phyloP scores from a whole-genome alignment of 2,888 invertebrate species.

The Habroteleia sp. region DNA sequence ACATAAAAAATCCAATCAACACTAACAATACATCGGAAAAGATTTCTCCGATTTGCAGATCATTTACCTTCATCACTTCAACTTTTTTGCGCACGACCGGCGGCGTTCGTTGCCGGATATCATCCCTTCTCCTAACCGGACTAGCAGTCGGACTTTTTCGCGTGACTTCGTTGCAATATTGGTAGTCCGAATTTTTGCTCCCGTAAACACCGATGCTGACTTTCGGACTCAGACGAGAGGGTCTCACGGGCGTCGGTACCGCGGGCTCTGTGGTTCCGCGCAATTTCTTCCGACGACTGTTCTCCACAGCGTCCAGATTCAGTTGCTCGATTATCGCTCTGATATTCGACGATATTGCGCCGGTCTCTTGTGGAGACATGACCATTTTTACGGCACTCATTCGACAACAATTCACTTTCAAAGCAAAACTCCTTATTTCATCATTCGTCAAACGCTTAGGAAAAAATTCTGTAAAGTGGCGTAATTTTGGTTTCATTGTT shows the following conservation, averaged over 20 bases:
- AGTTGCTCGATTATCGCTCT: constrained; percentile 79
- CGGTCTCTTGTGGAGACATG: constrained; percentile 76
- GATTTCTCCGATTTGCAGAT: constrained; percentile 4
- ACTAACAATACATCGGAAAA: too few species aligned
- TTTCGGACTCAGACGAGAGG: constrained; percentile 68
- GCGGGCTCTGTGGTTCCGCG: constrained; percentile 32
- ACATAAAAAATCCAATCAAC: too few species aligned
- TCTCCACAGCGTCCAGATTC: constrained; percentile 76
- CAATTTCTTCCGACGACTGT: constrained; percentile 65
- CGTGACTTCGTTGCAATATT: constrained; percentile 59
- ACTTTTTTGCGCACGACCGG: constrained; percentile 34
- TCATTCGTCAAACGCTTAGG: neutral
- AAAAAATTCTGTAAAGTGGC: too few species aligned
- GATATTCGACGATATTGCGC: constrained; percentile 77
- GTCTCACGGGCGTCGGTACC: constrained; percentile 50
- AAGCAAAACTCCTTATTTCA: neutral
- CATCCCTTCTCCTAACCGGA: constrained; percentile 22
- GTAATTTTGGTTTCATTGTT: neutral
- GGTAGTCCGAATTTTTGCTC: constrained; percentile 71
- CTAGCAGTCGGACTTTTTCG: constrained; percentile 37
- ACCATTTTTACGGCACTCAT: constrained; percentile 71
- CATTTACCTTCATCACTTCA: constrained; percentile 44
- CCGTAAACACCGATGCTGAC: constrained; percentile 79
- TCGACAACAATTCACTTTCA: constrained; percentile 6
- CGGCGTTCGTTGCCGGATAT: constrained; percentile 31